phyloP scores from a whole-genome alignment of 2,113 vertebrate genomes.

The Macrotus californicus region DNA sequence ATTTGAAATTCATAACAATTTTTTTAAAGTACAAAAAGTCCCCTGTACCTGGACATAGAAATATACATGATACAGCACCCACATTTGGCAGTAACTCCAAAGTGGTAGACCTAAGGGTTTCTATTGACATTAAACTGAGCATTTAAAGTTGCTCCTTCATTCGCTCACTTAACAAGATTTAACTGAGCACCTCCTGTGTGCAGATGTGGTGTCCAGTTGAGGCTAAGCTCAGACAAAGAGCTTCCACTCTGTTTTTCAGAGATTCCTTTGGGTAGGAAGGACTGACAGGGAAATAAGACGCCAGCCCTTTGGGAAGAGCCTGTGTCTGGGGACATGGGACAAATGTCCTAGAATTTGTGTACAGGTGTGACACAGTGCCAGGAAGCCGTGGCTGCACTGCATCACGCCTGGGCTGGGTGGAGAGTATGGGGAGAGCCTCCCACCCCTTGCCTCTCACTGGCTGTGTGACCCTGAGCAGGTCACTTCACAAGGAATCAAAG shows the following conservation, averaged over 20 bases:
- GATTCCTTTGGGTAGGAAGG: background rate
- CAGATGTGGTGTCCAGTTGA: background rate
- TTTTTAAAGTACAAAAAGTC: background rate
- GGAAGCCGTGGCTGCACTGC: rapidly evolving
- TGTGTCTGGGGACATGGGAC: rapidly evolving
- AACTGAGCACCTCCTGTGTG: background rate
- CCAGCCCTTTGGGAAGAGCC: background rate
- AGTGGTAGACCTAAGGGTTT: background rate
- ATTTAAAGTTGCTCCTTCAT: background rate
- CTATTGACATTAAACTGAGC: background rate
- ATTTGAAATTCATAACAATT: background rate
- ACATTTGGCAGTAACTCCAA: background rate
- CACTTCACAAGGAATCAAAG: background rate
- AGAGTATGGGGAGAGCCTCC: background rate
- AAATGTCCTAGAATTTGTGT: background rate
- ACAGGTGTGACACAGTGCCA: background rate
- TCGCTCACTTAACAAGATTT: background rate
- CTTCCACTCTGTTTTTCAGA: background rate
- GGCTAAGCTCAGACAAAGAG: background rate
- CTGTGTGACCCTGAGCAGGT: background rate
- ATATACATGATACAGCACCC: background rate
- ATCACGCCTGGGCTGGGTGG: background rate
- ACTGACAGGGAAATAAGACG: background rate
- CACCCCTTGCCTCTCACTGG: background rate
- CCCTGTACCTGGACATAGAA: background rate